Conservation (phyloP, 2,888 invertebrate genomes). For the Criorhina ranunculi region DNA sequence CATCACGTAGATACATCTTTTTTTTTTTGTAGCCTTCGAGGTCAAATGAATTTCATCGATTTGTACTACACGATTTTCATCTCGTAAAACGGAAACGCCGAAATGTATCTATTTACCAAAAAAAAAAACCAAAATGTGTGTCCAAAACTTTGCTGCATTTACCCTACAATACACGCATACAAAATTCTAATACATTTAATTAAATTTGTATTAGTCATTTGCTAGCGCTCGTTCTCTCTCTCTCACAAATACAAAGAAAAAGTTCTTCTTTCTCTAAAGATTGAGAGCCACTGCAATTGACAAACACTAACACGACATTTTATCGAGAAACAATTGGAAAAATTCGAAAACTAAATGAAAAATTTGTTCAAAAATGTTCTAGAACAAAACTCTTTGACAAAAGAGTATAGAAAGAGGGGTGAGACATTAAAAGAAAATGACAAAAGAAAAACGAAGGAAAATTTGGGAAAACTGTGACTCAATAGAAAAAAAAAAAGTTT, state of each 20-base stretch:
- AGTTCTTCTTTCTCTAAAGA: slow-evolving; percentile 28
- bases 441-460: not conserved
- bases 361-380: slow-evolving; percentile 45
- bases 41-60: slow-evolving; percentile 30
- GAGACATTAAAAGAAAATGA: not conserved
- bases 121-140: not conserved
- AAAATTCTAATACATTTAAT: slow-evolving; percentile 15
- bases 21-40: slow-evolving; percentile 24
- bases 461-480: slow-evolving; percentile 50
- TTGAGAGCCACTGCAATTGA: slow-evolving; percentile 46
- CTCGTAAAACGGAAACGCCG: slow-evolving; percentile 37
- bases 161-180: slow-evolving; percentile 40
- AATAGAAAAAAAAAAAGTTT: slow-evolving; percentile 47
- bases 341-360: slow-evolving; percentile 45
- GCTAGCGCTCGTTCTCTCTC: slow-evolving; percentile 14
- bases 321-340: slow-evolving; percentile 61
- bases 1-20: slow-evolving; percentile 10
- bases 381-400: slow-evolving; percentile 33
- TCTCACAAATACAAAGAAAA: slow-evolving; percentile 2
- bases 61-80: slow-evolving; percentile 10
- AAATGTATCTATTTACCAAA: not conserved
- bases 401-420: slow-evolving; percentile 5
- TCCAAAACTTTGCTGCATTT: slow-evolving; percentile 34
- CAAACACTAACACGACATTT: not conserved
- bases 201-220: slow-evolving; percentile 22